Evolutionary conservation across 1,140 invertebrate species (phyloP).

Genomic region (Lepidostoma basale): DNA sequence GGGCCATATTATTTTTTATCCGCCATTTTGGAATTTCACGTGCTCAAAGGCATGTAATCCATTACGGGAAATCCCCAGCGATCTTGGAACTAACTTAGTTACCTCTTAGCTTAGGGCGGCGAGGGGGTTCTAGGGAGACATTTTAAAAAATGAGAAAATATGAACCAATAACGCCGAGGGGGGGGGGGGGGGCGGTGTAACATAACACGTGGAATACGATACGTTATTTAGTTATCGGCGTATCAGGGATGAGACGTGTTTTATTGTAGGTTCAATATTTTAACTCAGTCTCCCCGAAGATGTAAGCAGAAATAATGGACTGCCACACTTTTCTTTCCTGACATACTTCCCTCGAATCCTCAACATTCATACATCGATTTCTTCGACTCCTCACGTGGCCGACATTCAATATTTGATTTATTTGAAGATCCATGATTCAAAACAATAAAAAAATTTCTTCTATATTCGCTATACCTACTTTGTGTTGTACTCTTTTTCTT

Average conservation of each 20-base stretch:
- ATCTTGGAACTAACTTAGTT: conserved; percentile 36
- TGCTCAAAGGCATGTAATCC: conserved; percentile 39
- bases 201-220: neutral
- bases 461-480: no score
- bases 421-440: no score
- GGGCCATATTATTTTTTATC: conserved; percentile 19
- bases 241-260: neutral
- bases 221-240: neutral
- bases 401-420: no score
- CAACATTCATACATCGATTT: no score
- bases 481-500: no score
- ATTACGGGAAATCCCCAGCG: conserved; percentile 37
- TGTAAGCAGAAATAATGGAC: no score
- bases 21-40: conserved; percentile 9
- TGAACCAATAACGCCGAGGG: neutral
- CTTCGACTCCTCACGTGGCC: no score
- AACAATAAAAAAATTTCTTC: no score
- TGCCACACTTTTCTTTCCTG: no score
- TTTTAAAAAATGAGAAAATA: conserved; percentile 23
- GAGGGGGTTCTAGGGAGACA: conserved; percentile 6
- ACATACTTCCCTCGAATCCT: no score
- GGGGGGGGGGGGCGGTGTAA: neutral
- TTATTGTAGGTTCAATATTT: no score
- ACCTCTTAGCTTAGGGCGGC: conserved; percentile 10
- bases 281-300: no score